Percentiles rank a stretch among this genome's conserved stretches.
Evolutionary conservation across 1,140 invertebrate species (phyloP).

Genomic region (Pseudoatta argentina): DNA sequence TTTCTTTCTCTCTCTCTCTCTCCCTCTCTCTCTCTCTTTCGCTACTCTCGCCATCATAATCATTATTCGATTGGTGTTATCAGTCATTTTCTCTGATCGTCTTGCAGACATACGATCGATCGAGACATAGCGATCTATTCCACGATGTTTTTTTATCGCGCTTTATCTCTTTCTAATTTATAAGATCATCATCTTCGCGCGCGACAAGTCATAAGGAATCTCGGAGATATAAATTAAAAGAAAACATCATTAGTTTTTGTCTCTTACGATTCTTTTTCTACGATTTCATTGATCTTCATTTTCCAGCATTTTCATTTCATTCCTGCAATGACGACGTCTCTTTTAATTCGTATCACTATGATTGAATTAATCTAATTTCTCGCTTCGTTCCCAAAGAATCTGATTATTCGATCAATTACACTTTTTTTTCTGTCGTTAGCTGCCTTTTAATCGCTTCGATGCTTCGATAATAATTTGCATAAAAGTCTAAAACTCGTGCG

Average conservation of each 20-base stretch:
- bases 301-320: background rate
- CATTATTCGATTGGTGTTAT: conserved; percentile 10
- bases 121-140: conserved; percentile 50
- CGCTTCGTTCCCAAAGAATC: background rate
- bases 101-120: conserved; percentile 30
- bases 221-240: conserved; percentile 3
- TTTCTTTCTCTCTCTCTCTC: conserved; percentile 50
- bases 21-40: conserved; percentile 52
- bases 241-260: background rate
- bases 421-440: background rate
- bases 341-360: background rate
- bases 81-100: conserved; percentile 11
- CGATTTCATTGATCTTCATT: background rate
- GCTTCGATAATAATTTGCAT: conserved; percentile 20
- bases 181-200: background rate
- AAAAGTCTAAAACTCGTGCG: conserved; percentile 39
- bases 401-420: background rate
- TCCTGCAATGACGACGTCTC: background rate
- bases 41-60: conserved; percentile 53
- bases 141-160: background rate
- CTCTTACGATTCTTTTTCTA: background rate
- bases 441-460: background rate
- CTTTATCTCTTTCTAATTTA: background rate
- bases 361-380: background rate
- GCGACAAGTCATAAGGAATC: background rate